Evolutionary conservation across 2,888 invertebrate genomes (phyloP), one percentile per base, ranked within the genome.

Genomic region (Cotesia congregata): DNA sequence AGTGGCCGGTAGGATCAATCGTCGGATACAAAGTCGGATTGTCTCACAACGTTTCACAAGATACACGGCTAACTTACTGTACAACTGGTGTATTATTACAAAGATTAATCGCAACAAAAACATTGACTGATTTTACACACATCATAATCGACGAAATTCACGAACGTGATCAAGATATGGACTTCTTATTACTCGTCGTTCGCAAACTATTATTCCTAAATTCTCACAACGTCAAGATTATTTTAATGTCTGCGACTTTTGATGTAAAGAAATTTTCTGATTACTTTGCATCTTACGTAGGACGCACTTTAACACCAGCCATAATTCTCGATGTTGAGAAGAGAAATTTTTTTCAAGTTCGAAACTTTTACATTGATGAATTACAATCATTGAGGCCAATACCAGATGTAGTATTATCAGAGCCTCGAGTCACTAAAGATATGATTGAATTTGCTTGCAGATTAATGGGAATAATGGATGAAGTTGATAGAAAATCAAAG

Each of bases 161-260:
- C 84, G 98, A 98, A 89, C 91, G 98, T 61, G 95, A 96, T 82
- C 94, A 96, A 86, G 96, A 98, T 39, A 96, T 97, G 92, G 98
- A 98, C 86, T 97, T 98, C 86, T 90, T 96, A 1, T 88, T 98
- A 30, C 91, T 98, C 9, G 90, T 98, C 7, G 94, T 98, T 0
- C 93, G 95, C 79, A 95, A 94, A 83, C 91, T 97, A 67, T 90
- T 97, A 40, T 90, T 93, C 78, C 93, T 93, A 0, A 94, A 93
- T 86, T 94, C 94, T 0, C 90, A 91, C 0, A 89, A 91, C 77
- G 93, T 94, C 0, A 95, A 94, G 90, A 89, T 96, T 0, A 92
- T 98, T 72, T 91, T 98, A 1, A 98, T 98, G 98, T 98, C 98
- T 0, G 98, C 98, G 0, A 98, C 98, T 1, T 94, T 98, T 83